Evolutionary conservation across 2,113 vertebrate genomes (phyloP), one percentile per base, ranked within the genome.

Genomic region (Myiopsitta monachus): DNA sequence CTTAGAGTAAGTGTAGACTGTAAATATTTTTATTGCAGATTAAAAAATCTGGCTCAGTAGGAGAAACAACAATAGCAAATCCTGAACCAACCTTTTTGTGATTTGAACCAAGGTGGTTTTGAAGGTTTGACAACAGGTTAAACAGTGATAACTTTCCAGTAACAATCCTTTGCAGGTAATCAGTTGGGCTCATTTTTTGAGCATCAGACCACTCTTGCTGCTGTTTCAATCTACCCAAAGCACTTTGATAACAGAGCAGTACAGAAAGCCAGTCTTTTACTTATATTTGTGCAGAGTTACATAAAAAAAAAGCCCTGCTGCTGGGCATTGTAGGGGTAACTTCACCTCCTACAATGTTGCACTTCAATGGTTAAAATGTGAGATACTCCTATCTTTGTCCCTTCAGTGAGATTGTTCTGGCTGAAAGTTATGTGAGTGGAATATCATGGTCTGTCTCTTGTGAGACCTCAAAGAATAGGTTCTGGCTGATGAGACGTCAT

Each of bases 271-370:
- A 66, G 27, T 61, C 10, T 69, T 59, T 68, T 33, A 15, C 28
- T 69, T n/a, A 10, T 8, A 38, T 61, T 74, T 61, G 13, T 84
- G 18, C n/a, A 66, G 21, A 24, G 44, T 22, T 31, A 9, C 49
- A 43, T 27, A 1, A 22, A 59, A 49, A n/a, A 59, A 12, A 11
- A 0, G 0, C 24, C 22, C 31, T 89, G 55, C 14, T 30, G 2
- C 1, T 49, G 33, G 47, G 39, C 43, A 51, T 5, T 44, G 18
- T 30, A 39, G 11, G 28, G 22, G 26, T 23, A 66, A 72, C 59
- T 62, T 31, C 15, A 78, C 38, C 22, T 52, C 6, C 49, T 54
- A 6, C 0, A 3, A 2, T 70, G 13, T 10, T 88, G 24, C 11
- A 26, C 26, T 90, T 59, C 0, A 3, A 14, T 57, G 30, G 43